phyloP scores from a whole-genome alignment of 2,888 invertebrate genomes.

The Synanthedon vespiformis region DNA sequence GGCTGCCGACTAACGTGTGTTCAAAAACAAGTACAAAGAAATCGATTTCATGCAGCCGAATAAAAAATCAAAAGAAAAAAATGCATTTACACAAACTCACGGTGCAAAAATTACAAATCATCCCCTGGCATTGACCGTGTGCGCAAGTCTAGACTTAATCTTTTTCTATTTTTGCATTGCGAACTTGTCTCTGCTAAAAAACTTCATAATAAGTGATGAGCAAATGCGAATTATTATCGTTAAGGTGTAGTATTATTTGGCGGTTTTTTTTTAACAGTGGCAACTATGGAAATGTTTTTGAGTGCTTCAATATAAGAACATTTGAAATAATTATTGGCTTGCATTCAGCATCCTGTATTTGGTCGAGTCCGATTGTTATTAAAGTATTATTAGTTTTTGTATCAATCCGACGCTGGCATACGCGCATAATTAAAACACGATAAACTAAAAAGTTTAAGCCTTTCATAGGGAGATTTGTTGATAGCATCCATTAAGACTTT shows the following conservation, averaged over 20 bases:
- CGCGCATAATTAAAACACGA: neutral
- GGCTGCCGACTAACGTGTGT: slow-evolving; percentile 45
- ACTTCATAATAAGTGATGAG: slow-evolving; percentile 43
- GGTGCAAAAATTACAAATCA: slow-evolving; percentile 55
- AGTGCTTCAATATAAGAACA: slow-evolving; percentile 29
- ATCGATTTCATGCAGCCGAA: slow-evolving; percentile 47
- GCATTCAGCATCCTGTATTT: slow-evolving; percentile 26
- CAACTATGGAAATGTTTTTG: slow-evolving; percentile 34
- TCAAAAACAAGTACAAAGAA: slow-evolving; percentile 59
- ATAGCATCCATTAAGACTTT: neutral
- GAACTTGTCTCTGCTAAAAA: slow-evolving; percentile 28
- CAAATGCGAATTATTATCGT: slow-evolving; percentile 34
- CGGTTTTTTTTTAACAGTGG: slow-evolving; percentile 41
- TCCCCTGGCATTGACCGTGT: slow-evolving; percentile 59
- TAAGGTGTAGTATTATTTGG: slow-evolving; percentile 14
- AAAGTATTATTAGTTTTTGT: slow-evolving; percentile 17
- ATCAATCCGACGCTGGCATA: neutral
- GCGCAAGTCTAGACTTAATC: slow-evolving; percentile 38
- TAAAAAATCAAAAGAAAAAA: slow-evolving; percentile 42
- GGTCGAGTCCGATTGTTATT: slow-evolving; percentile 37
- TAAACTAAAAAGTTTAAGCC: neutral
- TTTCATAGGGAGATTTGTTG: neutral
- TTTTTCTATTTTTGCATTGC: slow-evolving; percentile 18
- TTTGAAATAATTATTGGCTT: slow-evolving; percentile 38
- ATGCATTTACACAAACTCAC: slow-evolving; percentile 41